Evolutionary conservation across 2,888 invertebrate genomes (phyloP), one percentile per base, ranked within the genome.

Genomic region (Dicycla oo): DNA sequence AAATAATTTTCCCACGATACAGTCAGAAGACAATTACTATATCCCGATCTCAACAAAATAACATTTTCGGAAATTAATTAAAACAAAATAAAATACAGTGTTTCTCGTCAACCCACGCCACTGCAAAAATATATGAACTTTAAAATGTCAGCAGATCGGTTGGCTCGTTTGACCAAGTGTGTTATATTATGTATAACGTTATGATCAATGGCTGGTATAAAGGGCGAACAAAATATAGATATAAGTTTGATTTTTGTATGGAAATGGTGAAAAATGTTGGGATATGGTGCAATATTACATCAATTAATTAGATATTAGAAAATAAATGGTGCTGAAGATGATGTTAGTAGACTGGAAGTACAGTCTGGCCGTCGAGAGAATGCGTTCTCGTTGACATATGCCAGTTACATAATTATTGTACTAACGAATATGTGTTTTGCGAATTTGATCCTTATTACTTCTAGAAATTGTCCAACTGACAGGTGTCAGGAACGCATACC

Each of bases 61-160:
- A 26, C 0, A 26, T 11, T 43, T 20, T 43, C 58, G 10, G 40
- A 26, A 23, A 26, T 43, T 43, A 2, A 45, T 61, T 13, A 26
- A 20, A 47, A 47, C 3, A 10, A 53, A 51, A 30, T 15, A 11
- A 23, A 40, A 26, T 7, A 40, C 3, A n/a, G 2, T 0, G 20
- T 70, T 26, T 20, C 65, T 23, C n/a, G 54, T 23, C 23, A 18
- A 20, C 63, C 38, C 60, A 60, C 60, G 20, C 53, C 23, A 26
- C 20, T 10, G 34, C 47, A 62, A 75, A 81, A 77, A 78, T 80
- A 38, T 66, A 43, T 75, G 70, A 85, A 83, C 71, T 75, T 85
- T 82, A 75, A 82, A 86, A 86, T 77, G 78, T 71, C 80, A 75
- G 45, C 45, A 65, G 61, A 49, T 60, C 60, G 57, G 56, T 56